Base-by-base conservation (phyloP, 2,113 vertebrate species). In the Mixornis gularis region DNA sequence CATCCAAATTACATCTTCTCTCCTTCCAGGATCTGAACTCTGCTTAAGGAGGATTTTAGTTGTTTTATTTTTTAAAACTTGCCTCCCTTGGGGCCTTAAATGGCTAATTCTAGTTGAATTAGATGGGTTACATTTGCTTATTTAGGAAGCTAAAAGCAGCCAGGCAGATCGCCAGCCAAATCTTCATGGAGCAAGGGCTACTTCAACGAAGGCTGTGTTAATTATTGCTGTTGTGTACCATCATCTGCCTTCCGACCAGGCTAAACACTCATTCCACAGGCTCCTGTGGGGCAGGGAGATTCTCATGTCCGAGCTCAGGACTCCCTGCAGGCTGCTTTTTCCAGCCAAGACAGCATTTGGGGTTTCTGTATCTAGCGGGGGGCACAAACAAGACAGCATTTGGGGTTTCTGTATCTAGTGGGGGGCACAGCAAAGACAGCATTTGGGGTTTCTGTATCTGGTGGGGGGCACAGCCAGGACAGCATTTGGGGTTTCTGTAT, bases 191-290 rank as follows among this genome's bases (percentile, higher is more conserved):
- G 76, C 51, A 88, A 84, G 86, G 68, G 64, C 55, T 8, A 1
- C 49, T 24, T 49, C 41, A 36, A 0, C 0, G 1, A 72, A 34
- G 46, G 72, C 64, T 58, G 8, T 1, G 15, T 55, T 70, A 70
- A 83, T 65, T 29, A 32, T 26, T 63, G 29, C 59, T 10, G 1
- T 8, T 72, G 36, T 43, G 20, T 6, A 2, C 18, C 70, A 21
- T 11, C 7, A 0, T 13, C 58, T 3, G 3, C 72, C 49, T 64
- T 36, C 59, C 79, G 56, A 4, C 38, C 60, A 30, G 52, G 46
- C 29, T 69, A 51, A 53, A 24, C 43, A 4, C 36, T 65, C 2
- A 0, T 21, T 32, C 34, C 40, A 30, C 22, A 22, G 48, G 62
- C 44, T 82, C 30, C 68, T 17, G 66, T 0, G 0, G 27, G 62